Base-by-base conservation (phyloP, 2,888 invertebrate genomes). In the Boloria euphrosyne region DNA sequence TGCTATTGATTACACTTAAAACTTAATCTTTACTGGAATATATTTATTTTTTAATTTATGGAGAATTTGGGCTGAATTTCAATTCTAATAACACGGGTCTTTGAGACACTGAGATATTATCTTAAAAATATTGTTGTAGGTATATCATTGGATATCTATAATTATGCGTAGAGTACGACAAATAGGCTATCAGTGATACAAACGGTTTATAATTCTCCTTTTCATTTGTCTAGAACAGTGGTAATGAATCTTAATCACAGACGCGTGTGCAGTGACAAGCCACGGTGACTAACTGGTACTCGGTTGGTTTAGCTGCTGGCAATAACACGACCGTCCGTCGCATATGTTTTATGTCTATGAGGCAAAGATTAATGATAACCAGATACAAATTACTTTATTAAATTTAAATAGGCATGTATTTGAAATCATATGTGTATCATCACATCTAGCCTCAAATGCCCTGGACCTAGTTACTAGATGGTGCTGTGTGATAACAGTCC, bases 271-370 rank as follows among this genome's bases (percentile, higher is more conserved):
- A 71, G 71, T 62, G 71, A 68, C 73, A 68, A 75, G 65, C 68
- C 76, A 75, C 77, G 75, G 74, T 74, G 74, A 76, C 76, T 80
- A 75, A 73, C 71, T 71, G 74, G 73, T 74, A 74, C 77, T 78
- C 77, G 74, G 80, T 77, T 74, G 78, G 80, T 76, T 72, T 76
- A 78, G 75, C 77, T 73, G 73, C 75, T 71, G 74, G 81, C 78
- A 82, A 82, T 82, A 81, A 81, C 75, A 78, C 64, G 71, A 72
- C 76, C 75, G 82, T 81, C 82, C 81, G 73, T 79, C 71, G 75
- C 82, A 82, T 79, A 70, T 72, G 76, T 68, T 70, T 52, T 65
- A 66, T 67, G 65, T 69, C 68, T 68, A 59, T 64, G 57, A 44
- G 62, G 18, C 72, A 74, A 69, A 73, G 62, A 73, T 47, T 53